Evolutionary conservation across 2,888 invertebrate genomes (phyloP).

Genomic region (Cabera pusaria): DNA sequence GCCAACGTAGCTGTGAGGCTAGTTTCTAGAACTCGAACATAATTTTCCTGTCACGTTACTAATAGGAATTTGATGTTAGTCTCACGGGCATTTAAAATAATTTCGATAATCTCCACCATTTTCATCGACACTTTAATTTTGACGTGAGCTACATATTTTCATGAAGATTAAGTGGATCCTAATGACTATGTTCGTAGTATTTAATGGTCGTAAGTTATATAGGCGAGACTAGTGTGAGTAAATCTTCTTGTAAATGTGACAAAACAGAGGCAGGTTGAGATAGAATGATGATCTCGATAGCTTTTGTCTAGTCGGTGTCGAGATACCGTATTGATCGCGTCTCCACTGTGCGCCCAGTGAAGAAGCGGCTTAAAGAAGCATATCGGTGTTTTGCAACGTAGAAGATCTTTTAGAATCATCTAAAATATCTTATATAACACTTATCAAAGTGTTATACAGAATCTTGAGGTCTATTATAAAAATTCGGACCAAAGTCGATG

Average conservation of each 20-base stretch:
- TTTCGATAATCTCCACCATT: conserved; percentile 41
- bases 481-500: no score
- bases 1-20: conserved; percentile 25
- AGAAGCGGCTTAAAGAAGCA: no score
- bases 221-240: neutral
- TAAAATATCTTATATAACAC: no score
- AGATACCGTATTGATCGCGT: no score
- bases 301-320: no score
- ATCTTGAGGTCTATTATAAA: no score
- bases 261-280: neutral
- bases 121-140: conserved; percentile 38
- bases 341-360: no score
- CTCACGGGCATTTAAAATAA: conserved; percentile 40
- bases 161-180: conserved; percentile 12
- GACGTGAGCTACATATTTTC: conserved; percentile 33
- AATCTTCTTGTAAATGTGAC: no score
- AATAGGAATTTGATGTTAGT: conserved; percentile 45
- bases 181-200: conserved; percentile 12
- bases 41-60: conserved; percentile 47
- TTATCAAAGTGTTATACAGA: no score
- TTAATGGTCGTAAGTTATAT: conserved; percentile 2
- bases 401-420: no score
- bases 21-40: conserved; percentile 23
- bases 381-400: no score
- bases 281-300: no score